phyloP scores from a whole-genome alignment of 2,888 invertebrate species.

The Phaonia tiefii region DNA sequence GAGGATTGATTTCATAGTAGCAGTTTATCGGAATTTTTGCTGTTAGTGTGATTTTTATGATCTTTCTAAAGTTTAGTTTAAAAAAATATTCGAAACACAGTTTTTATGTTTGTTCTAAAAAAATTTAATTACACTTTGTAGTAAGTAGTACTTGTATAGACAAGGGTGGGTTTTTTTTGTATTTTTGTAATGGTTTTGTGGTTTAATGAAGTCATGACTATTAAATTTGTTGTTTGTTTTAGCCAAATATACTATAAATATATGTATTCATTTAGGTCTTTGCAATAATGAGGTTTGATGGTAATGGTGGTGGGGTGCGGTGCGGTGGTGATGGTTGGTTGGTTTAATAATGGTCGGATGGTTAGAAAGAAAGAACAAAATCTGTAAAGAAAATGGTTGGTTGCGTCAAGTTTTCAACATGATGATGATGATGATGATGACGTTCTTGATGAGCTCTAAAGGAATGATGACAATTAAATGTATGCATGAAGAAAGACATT shows the following conservation, averaged over 20 bases:
- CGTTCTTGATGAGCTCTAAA: slow-evolving; percentile 24
- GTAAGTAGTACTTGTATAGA: slow-evolving; percentile 6
- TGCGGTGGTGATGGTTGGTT: neutral
- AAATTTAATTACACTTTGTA: too few species aligned
- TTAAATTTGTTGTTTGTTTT: neutral
- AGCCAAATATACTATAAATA: slow-evolving; percentile 13
- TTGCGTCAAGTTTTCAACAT: neutral
- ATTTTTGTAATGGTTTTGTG: slow-evolving; percentile 3
- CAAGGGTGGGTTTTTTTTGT: slow-evolving; percentile 32
- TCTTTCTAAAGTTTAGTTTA: slow-evolving; percentile 14
- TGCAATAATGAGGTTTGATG: neutral
- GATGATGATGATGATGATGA: too few species aligned
- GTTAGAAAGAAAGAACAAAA: neutral
- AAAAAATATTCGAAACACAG: slow-evolving; percentile 25
- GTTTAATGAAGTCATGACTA: slow-evolving; percentile 7
- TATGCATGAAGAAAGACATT: slow-evolving; percentile 17
- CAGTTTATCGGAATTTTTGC: slow-evolving; percentile 4
- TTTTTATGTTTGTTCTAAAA: neutral
- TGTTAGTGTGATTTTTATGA: neutral
- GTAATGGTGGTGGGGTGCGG: neutral
- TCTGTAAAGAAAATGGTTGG: neutral
- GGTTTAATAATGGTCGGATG: slow-evolving; percentile 8
- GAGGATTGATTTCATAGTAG: slow-evolving; percentile 22
- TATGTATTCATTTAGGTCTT: neutral
- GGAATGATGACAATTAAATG: slow-evolving; percentile 16